Evolutionary conservation across 1,140 invertebrate species (phyloP).

Genomic region (Atta cephalotes): DNA sequence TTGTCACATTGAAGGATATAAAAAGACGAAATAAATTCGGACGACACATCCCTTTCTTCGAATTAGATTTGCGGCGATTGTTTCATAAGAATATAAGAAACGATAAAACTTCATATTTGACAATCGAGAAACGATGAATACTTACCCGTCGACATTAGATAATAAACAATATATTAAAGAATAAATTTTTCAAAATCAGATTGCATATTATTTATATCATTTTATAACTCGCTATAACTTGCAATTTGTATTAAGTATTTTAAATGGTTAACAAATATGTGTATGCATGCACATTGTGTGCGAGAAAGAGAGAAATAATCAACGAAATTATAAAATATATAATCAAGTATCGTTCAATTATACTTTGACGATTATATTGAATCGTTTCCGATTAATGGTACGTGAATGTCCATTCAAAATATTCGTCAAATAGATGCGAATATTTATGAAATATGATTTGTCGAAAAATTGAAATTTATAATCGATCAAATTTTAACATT

Average conservation of each 20-base stretch:
- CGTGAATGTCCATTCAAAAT: background rate
- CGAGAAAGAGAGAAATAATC: background rate
- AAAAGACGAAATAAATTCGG: constrained; percentile 14
- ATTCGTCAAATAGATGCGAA: background rate
- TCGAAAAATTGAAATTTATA: background rate
- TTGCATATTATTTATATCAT: background rate
- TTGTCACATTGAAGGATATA: constrained; percentile 35
- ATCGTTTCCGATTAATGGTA: background rate
- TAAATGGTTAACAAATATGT: constrained; percentile 26
- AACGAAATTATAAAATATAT: constrained; percentile 4
- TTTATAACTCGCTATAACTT: background rate
- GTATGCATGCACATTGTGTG: background rate
- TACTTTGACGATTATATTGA: constrained; percentile 1
- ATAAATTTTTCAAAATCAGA: constrained; percentile 5
- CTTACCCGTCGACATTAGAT: background rate
- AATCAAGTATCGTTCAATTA: constrained; percentile 28
- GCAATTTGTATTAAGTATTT: background rate
- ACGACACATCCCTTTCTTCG: background rate
- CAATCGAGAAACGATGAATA: background rate
- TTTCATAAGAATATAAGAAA: background rate
- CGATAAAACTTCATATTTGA: background rate
- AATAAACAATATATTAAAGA: background rate
- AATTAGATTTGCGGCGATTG: constrained; percentile 14
- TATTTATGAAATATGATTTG: background rate
- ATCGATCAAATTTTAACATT: background rate